These are phyloP conservation scores for Papilio polyxenes DNA, from an alignment of 1,140 invertebrate species.

Conservation along the genomic window DNA sequence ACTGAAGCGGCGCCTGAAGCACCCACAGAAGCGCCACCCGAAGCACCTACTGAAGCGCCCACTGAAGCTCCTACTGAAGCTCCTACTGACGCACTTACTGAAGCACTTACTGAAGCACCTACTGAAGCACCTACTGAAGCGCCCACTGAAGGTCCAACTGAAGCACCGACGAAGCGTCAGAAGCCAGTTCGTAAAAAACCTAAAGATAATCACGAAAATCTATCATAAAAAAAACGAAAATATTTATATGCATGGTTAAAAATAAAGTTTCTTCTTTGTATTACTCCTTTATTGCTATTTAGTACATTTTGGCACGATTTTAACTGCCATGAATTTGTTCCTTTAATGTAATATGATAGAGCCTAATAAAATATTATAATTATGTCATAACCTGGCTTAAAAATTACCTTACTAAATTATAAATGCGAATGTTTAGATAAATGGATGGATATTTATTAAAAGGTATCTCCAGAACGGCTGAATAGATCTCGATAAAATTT, in stretches of 20 bases:
- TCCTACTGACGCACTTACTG: constrained; percentile 27
- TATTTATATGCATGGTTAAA: constrained; percentile 19
- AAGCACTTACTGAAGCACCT: constrained; percentile 27
- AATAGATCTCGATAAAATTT: no score
- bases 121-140: constrained; percentile 19
- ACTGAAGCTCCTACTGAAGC: constrained; percentile 23
- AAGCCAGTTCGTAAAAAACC: constrained; percentile 38
- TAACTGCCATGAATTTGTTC: background rate
- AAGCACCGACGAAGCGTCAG: constrained; percentile 32
- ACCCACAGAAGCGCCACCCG: constrained; percentile 15
- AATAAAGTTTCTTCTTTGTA: background rate
- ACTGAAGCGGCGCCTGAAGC: constrained; percentile 34
- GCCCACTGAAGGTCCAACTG: constrained; percentile 22
- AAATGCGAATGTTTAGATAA: no score
- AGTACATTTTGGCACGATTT: background rate
- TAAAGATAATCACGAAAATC: constrained; percentile 36
- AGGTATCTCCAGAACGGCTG: no score
- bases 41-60: constrained; percentile 24
- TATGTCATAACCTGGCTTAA: no score
- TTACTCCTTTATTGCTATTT: background rate
- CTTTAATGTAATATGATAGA: background rate
- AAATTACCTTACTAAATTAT: no score
- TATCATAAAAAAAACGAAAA: background rate
- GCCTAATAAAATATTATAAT: no score
- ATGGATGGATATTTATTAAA: no score